Evolutionary conservation across 2,797 vertebrate genomes (phyloP).

Genomic region (Paramormyrops hopkinsi): DNA sequence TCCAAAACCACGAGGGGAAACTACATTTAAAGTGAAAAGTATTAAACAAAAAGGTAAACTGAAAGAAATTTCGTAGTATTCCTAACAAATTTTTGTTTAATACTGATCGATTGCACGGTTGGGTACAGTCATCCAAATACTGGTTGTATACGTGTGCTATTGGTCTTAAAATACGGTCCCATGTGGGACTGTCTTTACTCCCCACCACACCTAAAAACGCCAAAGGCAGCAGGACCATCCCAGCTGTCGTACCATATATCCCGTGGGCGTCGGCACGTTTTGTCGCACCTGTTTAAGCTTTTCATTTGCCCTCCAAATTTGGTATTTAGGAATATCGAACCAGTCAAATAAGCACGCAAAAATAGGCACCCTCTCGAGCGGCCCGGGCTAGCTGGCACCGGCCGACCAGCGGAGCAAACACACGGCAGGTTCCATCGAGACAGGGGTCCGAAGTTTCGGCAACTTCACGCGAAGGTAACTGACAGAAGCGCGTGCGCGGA

Average conservation of each 20-base stretch:
- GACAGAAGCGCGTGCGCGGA: not conserved
- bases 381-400: not conserved
- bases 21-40: not conserved
- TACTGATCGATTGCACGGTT: not conserved
- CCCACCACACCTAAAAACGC: not conserved
- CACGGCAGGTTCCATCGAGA: not conserved
- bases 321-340: not conserved
- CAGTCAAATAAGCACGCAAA: not conserved
- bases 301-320: slow-evolving; percentile 1
- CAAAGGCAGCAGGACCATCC: not conserved
- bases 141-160: not conserved
- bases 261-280: not conserved
- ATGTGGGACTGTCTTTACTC: not conserved
- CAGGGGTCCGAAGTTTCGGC: not conserved
- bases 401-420: not conserved
- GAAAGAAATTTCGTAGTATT: not conserved
- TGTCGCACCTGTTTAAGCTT: slow-evolving; percentile 10
- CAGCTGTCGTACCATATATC: not conserved
- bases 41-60: not conserved
- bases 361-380: not conserved
- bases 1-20: not conserved
- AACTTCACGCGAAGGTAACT: not conserved
- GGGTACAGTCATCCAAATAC: not conserved
- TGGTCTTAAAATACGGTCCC: not conserved
- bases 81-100: not conserved